A percentile compares a stretch with the other conserved stretches of the same genome.
Conservation (phyloP, 2,888 invertebrate genomes). For the Cantharis flavilabris region DNA sequence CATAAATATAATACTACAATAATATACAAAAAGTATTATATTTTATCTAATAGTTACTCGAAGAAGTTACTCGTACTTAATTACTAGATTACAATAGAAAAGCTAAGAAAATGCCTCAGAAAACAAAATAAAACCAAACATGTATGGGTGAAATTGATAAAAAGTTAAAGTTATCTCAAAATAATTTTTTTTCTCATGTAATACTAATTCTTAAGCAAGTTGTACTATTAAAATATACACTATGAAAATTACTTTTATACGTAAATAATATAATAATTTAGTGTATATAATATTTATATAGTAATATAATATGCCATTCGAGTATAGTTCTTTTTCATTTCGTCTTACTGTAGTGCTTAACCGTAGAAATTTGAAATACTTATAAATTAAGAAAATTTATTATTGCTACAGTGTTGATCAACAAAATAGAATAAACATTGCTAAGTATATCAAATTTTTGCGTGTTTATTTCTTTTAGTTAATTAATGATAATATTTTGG, state of each 20-base stretch:
- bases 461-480: neutral
- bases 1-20: no score
- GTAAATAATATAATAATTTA: no score
- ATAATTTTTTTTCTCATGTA: neutral
- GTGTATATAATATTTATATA: no score
- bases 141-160: neutral
- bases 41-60: no score
- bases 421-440: neutral
- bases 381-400: neutral
- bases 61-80: no score
- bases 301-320: neutral
- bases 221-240: no score
- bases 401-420: neutral
- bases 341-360: neutral
- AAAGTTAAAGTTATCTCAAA: neutral
- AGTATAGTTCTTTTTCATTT: neutral
- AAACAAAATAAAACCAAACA: no score
- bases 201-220: no score
- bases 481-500: neutral
- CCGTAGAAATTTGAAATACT: neutral
- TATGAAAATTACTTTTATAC: no score
- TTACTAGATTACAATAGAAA: no score
- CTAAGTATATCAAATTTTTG: neutral
- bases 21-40: no score
- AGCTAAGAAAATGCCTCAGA: no score